These are phyloP conservation scores for Corynorhinus townsendii DNA, from an alignment of 2,113 vertebrate species.

Conservation along the genomic window DNA sequence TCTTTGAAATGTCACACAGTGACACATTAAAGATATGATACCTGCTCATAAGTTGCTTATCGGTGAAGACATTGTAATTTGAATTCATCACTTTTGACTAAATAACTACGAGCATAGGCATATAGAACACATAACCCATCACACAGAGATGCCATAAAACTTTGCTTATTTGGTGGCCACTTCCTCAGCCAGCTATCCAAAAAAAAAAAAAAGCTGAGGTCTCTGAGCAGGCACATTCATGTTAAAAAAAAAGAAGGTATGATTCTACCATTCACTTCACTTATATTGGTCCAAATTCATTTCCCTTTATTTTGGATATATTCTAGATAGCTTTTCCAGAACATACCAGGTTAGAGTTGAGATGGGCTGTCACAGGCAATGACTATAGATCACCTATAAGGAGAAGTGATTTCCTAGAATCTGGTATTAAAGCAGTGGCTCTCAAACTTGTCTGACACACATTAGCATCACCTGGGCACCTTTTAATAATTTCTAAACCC, in stretches of 20 bases:
- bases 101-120: neutral
- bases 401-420: neutral
- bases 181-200: neutral
- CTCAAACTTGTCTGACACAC: neutral
- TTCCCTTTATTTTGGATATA: neutral
- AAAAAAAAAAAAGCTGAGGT: neutral
- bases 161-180: neutral
- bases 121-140: neutral
- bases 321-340: neutral
- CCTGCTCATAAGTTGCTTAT: neutral
- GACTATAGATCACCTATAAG: neutral
- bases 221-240: neutral
- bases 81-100: neutral
- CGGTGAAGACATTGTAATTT: neutral
- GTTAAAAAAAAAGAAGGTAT: neutral
- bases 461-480: neutral
- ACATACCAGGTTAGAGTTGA: neutral
- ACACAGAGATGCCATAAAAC: neutral
- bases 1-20: neutral
- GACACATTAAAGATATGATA: neutral
- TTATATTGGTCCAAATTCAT: neutral
- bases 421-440: neutral
- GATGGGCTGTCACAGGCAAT: neutral
- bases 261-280: neutral
- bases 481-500: neutral